A percentile compares a stretch with the other conserved stretches of the same genome.
These are phyloP conservation scores for Xiphophorus couchianus DNA, from an alignment of 2,113 vertebrate genomes.

Conservation along the genomic window DNA sequence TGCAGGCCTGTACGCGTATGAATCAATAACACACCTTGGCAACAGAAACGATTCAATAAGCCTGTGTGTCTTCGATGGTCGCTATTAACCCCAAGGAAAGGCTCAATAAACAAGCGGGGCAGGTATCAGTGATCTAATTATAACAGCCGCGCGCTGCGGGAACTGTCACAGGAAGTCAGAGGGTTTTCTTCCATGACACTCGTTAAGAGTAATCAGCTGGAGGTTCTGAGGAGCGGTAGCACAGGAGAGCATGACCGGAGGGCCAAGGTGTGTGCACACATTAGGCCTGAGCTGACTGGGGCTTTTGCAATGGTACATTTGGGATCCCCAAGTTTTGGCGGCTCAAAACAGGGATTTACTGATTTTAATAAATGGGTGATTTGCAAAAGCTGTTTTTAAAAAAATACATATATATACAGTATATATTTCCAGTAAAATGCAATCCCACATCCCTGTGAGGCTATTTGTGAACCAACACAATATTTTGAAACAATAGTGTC, in stretches of 20 bases:
- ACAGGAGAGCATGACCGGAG: not conserved
- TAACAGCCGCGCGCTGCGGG: not conserved
- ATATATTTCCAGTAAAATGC: no score
- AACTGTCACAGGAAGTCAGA: constrained; percentile 14
- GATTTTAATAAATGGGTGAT: no score
- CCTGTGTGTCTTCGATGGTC: constrained; percentile 23
- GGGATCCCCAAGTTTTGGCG: not conserved
- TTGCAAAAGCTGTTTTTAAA: no score
- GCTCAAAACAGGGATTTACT: not conserved
- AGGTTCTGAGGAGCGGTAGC: not conserved
- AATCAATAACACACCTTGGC: constrained; percentile 60
- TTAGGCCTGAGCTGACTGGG: not conserved
- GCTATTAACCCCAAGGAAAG: constrained; percentile 4
- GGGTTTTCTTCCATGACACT: constrained; percentile 21
- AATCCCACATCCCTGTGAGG: no score
- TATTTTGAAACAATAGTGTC: no score
- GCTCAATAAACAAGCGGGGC: constrained; percentile 36
- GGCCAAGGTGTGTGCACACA: not conserved
- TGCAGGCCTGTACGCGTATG: constrained; percentile 40
- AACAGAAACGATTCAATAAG: constrained; percentile 57
- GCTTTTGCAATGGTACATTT: not conserved
- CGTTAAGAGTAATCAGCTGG: constrained; percentile 24
- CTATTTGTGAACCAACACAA: no score
- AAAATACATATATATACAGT: no score
- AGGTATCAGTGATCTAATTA: constrained; percentile 57